phyloP scores from a whole-genome alignment of 92 coral and sea anemone genomes.

The Phenganax subtilis region DNA sequence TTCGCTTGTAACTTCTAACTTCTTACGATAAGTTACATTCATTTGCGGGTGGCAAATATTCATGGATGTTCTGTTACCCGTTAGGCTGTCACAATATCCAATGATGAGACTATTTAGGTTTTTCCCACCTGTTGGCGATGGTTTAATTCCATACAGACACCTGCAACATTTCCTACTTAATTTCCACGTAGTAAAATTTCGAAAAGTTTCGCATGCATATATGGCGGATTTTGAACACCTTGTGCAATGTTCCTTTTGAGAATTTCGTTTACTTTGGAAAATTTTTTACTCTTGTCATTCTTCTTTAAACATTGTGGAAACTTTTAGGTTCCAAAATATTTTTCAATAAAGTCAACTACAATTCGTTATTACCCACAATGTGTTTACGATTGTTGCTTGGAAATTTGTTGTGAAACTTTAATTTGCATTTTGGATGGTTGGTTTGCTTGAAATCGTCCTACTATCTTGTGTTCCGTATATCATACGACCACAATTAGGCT shows the following conservation, averaged over 20 bases:
- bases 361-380: neutral
- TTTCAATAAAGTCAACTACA: neutral
- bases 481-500: neutral
- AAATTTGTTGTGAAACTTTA: conserved; percentile 5
- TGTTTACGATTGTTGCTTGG: conserved; percentile 17
- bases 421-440: neutral
- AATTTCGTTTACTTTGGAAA: neutral
- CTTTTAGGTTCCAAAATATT: neutral
- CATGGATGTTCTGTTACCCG: neutral
- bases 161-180: neutral
- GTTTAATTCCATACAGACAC: neutral
- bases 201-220: neutral
- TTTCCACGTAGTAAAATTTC: neutral
- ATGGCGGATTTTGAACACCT: too few species aligned
- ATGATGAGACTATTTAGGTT: neutral
- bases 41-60: neutral
- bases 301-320: too few species aligned
- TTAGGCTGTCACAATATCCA: neutral
- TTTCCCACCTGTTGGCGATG: neutral
- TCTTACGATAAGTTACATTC: neutral
- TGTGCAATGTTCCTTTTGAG: too few species aligned
- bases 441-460: neutral
- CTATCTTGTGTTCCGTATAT: neutral
- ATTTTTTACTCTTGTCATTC: neutral
- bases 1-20: too few species aligned